Evolutionary conservation across 1,140 invertebrate species (phyloP).

Genomic region (Latrodectus geometricus): DNA sequence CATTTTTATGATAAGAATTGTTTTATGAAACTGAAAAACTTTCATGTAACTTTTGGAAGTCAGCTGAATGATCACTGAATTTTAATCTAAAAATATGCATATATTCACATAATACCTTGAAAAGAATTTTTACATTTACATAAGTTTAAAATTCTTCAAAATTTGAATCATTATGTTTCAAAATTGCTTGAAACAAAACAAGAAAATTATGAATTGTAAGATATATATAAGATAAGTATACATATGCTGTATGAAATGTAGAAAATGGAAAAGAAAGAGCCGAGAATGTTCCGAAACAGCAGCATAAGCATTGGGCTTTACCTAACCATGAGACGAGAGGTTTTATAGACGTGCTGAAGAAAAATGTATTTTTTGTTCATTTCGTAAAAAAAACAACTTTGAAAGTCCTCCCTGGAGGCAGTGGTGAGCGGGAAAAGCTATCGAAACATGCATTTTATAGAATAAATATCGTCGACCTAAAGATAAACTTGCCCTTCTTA

Average conservation of each 20-base stretch:
- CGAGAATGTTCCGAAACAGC: slow-evolving; percentile 4
- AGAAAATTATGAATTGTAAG: too few relatives aligned
- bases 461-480: slow-evolving; percentile 19
- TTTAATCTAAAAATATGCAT: too few relatives aligned
- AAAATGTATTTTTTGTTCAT: neutral
- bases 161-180: too few relatives aligned
- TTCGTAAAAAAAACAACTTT: neutral
- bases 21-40: too few relatives aligned
- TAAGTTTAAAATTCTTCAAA: too few relatives aligned
- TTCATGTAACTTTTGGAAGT: too few relatives aligned
- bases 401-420: slow-evolving; percentile 10
- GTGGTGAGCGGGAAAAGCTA: neutral
- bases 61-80: too few relatives aligned
- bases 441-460: slow-evolving; percentile 23
- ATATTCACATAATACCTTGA: too few relatives aligned
- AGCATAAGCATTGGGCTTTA: neutral
- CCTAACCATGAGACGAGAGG: slow-evolving; percentile 4
- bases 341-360: slow-evolving; percentile 10
- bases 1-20: too few relatives aligned
- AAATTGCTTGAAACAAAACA: too few relatives aligned
- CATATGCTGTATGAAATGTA: slow-evolving; percentile 8
- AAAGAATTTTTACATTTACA: too few relatives aligned
- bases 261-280: slow-evolving; percentile 6
- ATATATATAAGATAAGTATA: neutral
- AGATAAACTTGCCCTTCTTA: slow-evolving; percentile 12